Base-by-base conservation (phyloP, 1,140 invertebrate genomes). In the Drosophila kohkoa region DNA sequence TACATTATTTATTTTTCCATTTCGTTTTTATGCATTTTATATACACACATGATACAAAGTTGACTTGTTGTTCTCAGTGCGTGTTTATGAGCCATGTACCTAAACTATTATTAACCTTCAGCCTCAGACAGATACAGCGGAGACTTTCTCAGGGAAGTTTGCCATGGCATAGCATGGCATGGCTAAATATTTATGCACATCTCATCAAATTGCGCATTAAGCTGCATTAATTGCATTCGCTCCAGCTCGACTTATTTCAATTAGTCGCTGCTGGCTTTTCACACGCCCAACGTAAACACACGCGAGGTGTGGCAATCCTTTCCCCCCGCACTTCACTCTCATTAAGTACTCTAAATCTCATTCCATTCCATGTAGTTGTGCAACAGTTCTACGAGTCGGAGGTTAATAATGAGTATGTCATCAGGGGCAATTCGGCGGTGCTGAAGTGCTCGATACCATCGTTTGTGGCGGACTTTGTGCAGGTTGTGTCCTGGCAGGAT, bases 331-430 rank as follows among this genome's bases (percentile, higher is more conserved):
- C 43, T 5, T 32, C 41, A 20, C 30, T 46, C 77, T 76, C 59
- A 52, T 58, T 63, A 64, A 52, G 64, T 72, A 62, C 67, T 69
- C 55, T 43, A 11, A 28, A 28, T 55, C 35, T 32, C 20, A 16
- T 32, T 11, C 32, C 28, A 5, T 52, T 58, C 20, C 20, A 38
- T 75, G n/a, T 48, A 92, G 95, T 97, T 66, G 95, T 95, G 80
- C 96, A 96, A 87, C 95, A 95, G 90, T 97, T 97, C 93, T 95
- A 97, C 87, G 95, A 96, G 48, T 96, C 96, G 82, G 95, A 97
- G 51, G 95, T 96, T 48, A 97, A 98, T 94, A 94, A 95, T 72
- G 95, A 95, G 74, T 95, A 95, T 93, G 95, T 95, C 43, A 96
- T 95, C 70, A 91, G 94, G 20, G 95, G 95, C 59, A 95, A 95